Base-by-base conservation (phyloP, 2,888 invertebrate genomes). In the Nipponacmea schrenckii region DNA sequence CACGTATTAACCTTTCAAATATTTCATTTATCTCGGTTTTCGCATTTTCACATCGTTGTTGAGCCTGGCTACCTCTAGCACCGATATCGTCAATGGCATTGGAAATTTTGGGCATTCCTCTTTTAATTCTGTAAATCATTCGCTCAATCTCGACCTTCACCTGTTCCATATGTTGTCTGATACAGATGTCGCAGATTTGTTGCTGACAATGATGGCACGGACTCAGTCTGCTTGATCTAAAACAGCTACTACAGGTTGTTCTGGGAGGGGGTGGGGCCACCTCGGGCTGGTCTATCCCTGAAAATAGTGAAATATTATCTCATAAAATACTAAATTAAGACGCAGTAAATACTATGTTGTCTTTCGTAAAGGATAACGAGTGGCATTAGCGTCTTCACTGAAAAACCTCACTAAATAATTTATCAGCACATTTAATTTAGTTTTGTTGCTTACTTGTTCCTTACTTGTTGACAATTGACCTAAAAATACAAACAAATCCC, bases 161-260 rank as follows among this genome's bases (percentile, higher is more conserved):
- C 65, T 81, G 81, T 44, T 81, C 78, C 69, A 83, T 78, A 70
- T 85, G 84, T 20, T 77, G 97, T 89, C 97, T 75, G 67, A 79
- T 97, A 90, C 99, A 99, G 87, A 97, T 96, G 81, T 94, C 94
- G 90, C 98, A 99, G 77, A 98, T 94, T 90, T 96, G 96, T 88
- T 97, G 96, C 86, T 98, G 97, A 90, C 99, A 99, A 90, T 99
- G 98, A 39, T 94, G 94, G 90, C 98, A 99, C 67, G 96, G 93
- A 87, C 78, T 73, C 31, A 84, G 74, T 26, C 77, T 72, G 7
- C 79, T 74, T 24, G 82, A 80, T n/a, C 80, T 96, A 95, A 72
- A 95, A 93, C 90, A 97, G 95, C 90, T 96, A 95, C 70, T 95
- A 95, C 90, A 97, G 96, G 65, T 97, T 95, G 85, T 94, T 94